Conservation (phyloP, 2,113 vertebrate species). For the Indicator indicator region DNA sequence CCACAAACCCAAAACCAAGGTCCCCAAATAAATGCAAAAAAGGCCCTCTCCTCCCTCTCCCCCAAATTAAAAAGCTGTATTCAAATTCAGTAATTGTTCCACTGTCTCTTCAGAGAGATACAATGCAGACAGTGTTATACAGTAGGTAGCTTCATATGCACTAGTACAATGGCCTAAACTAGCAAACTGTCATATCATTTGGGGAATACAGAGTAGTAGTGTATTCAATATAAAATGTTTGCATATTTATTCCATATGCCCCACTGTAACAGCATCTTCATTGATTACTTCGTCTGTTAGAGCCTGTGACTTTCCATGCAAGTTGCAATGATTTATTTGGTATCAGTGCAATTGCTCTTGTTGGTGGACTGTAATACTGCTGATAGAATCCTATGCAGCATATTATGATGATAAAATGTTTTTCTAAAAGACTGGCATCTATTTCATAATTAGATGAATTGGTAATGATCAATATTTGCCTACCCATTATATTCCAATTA, state of each 20-base stretch:
- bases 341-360: not conserved
- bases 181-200: not conserved
- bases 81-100: not conserved
- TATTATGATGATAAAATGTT: not conserved
- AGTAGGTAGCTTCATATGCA: not conserved
- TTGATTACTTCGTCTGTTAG: not conserved
- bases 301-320: not conserved
- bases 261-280: not conserved
- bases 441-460: not conserved
- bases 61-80: not conserved
- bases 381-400: not conserved
- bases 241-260: not conserved
- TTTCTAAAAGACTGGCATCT: not conserved
- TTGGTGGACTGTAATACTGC: not conserved
- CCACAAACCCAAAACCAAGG: not conserved
- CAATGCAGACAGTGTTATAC: not conserved
- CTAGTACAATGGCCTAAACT: not conserved
- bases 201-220: not conserved
- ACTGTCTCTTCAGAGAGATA: not conserved
- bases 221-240: not conserved
- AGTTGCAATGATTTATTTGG: not conserved
- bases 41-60: fast-evolving
- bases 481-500: not conserved
- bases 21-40: not conserved
- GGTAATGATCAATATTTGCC: not conserved